Base-by-base conservation (phyloP, 2,113 vertebrate species). In the Eclectus roratus region DNA sequence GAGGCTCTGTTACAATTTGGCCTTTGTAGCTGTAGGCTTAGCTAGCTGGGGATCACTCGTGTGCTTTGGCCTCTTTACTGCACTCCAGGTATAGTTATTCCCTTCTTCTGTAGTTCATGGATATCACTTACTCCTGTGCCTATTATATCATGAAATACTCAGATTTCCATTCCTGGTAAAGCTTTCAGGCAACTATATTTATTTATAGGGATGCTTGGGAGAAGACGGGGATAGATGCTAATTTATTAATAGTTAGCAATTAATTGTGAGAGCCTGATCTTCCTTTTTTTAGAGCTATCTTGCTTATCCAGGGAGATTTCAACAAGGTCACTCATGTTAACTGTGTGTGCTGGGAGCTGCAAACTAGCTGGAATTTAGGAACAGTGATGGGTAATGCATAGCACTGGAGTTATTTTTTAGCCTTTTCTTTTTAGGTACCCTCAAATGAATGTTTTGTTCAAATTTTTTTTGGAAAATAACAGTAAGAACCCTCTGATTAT, bases 201-300 rank as follows among this genome's bases (percentile, higher is more conserved):
- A 66, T 70, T 78, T 94, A 90, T 77, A 91, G 72, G 15, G 80
- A 61, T 76, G 70, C 25, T 52, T 92, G 70, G 28, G 63, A 95
- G 73, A 91, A 89, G 55, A 35, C 35, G 6, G 50, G 63, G 64
- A 80, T 94, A 86, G 83, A 68, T 29, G 12, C 18, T 78, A 13
- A 80, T 93, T 90, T 95, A 81, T 88, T 89, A 91, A 90, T 91
- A 94, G 88, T 71, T 90, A 58, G 72, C 83, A 93, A 87, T 93
- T 93, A 90, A 78, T 95, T 0, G 28, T 49, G 65, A 63, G 31
- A 33, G 56, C 28, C 66, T 84, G 76, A 19, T 89, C 28, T 81
- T 88, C 77, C 77, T 88, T 93, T 94, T 84, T 92, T 80, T 90
- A 69, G 88, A 53, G 52, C 60, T 79, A 20, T 91, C 61, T 89